Evolutionary conservation across 2,797 vertebrate species (phyloP).

Genomic region (Tokudaia muenninki): DNA sequence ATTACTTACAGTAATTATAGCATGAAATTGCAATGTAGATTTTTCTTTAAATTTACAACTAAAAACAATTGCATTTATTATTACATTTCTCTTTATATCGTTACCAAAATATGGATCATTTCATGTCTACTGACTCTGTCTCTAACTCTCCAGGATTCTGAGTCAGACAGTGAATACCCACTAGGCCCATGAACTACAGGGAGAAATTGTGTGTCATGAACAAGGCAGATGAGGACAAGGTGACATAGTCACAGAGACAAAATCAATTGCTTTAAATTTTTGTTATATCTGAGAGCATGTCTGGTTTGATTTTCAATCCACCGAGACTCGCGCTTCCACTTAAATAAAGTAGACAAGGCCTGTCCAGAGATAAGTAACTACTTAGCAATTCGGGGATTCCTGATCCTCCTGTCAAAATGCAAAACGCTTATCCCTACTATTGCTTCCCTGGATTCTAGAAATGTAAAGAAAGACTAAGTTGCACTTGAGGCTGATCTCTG

Average conservation of each 20-base stretch:
- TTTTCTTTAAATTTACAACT: conserved; percentile 14
- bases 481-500: neutral
- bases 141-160: neutral
- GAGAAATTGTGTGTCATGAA: neutral
- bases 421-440: neutral
- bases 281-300: neutral
- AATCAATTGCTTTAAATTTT: conserved; percentile 1
- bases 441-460: conserved; percentile 30
- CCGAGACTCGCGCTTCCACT: neutral
- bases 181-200: neutral
- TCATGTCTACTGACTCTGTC: conserved; percentile 8
- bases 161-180: neutral
- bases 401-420: conserved; percentile 3
- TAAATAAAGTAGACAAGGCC: neutral
- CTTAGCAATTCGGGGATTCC: neutral
- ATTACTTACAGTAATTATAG: neutral
- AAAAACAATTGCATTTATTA: conserved; percentile 21
- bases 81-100: conserved; percentile 21
- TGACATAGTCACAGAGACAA: neutral
- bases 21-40: neutral
- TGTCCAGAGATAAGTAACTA: neutral
- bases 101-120: neutral
- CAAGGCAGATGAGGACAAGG: neutral
- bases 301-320: conserved; percentile 27
- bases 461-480: neutral